phyloP scores from a whole-genome alignment of 2,888 invertebrate species.

The Pocota personata region DNA sequence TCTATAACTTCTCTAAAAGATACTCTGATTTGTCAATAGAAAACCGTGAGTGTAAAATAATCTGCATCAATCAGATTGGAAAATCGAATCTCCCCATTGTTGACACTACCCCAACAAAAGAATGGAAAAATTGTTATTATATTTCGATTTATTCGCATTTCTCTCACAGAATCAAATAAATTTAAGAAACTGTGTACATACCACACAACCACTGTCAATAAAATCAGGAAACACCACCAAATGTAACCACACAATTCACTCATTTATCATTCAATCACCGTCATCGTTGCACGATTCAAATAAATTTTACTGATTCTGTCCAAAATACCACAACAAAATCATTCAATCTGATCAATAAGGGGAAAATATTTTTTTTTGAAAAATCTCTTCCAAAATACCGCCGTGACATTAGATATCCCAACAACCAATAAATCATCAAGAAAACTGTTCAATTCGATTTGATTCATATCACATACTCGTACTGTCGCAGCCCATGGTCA shows the following conservation, averaged over 20 bases:
- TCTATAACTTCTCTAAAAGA: too few species aligned
- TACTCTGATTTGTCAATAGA: too few species aligned
- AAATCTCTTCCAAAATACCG: constrained; percentile 23
- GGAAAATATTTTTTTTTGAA: neutral
- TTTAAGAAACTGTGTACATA: too few species aligned
- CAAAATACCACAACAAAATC: constrained; percentile 31
- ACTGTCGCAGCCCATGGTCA: constrained; percentile 5
- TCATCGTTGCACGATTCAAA: constrained; percentile 17
- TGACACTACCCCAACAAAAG: too few species aligned
- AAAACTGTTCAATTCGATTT: constrained; percentile 43
- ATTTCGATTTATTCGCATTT: too few species aligned
- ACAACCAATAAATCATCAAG: constrained; percentile 59
- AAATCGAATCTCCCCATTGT: too few species aligned
- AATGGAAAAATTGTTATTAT: too few species aligned
- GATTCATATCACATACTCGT: constrained; percentile 43
- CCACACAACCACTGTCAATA: neutral
- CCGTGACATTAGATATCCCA: constrained; percentile 29
- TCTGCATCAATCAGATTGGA: too few species aligned
- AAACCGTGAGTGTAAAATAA: too few species aligned
- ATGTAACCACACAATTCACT: constrained; percentile 26
- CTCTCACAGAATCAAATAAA: too few species aligned
- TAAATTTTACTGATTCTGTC: constrained; percentile 45
- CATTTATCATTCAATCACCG: constrained; percentile 50
- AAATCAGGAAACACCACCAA: constrained; percentile 1
- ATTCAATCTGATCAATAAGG: neutral